Percentiles rank a stretch among this genome's conserved stretches.
Conservation (phyloP, 1,140 invertebrate species). For the Archivesica marissinica region DNA sequence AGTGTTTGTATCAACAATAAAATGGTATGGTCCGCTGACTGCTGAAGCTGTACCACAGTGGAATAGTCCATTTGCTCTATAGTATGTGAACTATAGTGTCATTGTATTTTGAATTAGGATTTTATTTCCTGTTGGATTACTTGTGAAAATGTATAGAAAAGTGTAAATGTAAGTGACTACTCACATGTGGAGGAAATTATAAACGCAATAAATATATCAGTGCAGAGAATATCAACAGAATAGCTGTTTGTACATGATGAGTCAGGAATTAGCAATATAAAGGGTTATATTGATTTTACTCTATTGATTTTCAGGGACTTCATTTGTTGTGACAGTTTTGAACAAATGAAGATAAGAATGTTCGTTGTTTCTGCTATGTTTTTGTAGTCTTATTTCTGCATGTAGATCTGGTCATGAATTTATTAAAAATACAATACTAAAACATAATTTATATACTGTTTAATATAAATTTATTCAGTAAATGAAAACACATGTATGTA, state of each 20-base stretch:
- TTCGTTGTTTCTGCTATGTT: too few species aligned
- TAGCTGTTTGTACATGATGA: not conserved
- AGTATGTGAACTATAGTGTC: not conserved
- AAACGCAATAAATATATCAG: not conserved
- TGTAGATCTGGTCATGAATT: too few species aligned
- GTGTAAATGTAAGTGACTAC: not conserved
- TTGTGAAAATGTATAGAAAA: not conserved
- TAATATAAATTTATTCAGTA: too few species aligned
- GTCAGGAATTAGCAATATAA: not conserved
- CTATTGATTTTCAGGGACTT: not conserved
- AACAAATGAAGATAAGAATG: too few species aligned
- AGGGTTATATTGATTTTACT: constrained; percentile 11
- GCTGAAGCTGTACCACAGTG: not conserved
- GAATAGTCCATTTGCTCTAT: constrained; percentile 19
- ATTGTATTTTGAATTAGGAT: not conserved
- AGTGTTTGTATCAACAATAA: too few species aligned
- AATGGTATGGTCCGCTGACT: constrained; percentile 12
- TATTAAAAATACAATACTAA: too few species aligned
- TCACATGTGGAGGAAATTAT: not conserved
- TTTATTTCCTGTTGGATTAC: not conserved
- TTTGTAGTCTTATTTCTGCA: too few species aligned
- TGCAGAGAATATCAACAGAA: not conserved
- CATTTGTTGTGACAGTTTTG: too few species aligned
- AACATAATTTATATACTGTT: too few species aligned
- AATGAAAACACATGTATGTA: too few species aligned